Evolutionary conservation across 30 jellyfish, hydroid and myxozoan genomes (phyloP).

Genomic region (Aurelia aurita complex sp. Pacific): DNA sequence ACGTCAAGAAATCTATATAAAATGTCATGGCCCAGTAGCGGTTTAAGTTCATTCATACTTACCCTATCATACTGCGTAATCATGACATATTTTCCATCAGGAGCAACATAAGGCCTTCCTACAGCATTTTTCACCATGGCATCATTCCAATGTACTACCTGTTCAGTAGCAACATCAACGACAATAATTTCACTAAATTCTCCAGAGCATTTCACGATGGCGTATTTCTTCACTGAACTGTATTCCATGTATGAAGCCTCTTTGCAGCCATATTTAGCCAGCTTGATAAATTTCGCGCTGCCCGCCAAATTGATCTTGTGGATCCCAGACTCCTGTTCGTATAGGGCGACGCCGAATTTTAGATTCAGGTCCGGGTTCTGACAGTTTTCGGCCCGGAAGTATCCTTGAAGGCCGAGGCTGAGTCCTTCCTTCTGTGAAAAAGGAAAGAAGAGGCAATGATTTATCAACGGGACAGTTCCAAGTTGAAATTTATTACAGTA

Average conservation of each 20-base stretch:
- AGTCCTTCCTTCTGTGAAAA: no score
- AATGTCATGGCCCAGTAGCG: no score
- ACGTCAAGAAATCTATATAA: no score
- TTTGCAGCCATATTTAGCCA: slow-evolving; percentile 5
- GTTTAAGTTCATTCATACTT: neutral
- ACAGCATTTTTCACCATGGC: slow-evolving; percentile 5
- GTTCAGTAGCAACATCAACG: slow-evolving; percentile 7
- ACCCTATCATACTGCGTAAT: slow-evolving; percentile 25
- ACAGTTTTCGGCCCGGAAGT: slow-evolving; percentile 30
- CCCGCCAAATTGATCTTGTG: slow-evolving; percentile 11
- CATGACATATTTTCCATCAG: slow-evolving; percentile 29
- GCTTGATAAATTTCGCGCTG: slow-evolving; percentile 22
- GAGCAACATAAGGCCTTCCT: slow-evolving; percentile 25
- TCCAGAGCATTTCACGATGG: slow-evolving; percentile 25
- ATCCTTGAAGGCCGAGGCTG: slow-evolving; percentile 1
- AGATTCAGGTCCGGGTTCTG: neutral
- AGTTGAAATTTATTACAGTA: no score
- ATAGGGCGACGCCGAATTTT: slow-evolving; percentile 3
- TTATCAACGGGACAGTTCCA: no score
- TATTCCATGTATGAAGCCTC: slow-evolving; percentile 7
- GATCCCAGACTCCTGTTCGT: slow-evolving; percentile 22
- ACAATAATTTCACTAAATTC: neutral
- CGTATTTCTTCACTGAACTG: slow-evolving; percentile 13
- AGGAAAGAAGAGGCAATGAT: no score
- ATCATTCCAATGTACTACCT: slow-evolving; percentile 14